A percentile compares a stretch with the other conserved stretches of the same genome.
These are phyloP conservation scores for Solenodon paradoxus DNA, from an alignment of 2,113 vertebrate species.

Conservation along the genomic window DNA sequence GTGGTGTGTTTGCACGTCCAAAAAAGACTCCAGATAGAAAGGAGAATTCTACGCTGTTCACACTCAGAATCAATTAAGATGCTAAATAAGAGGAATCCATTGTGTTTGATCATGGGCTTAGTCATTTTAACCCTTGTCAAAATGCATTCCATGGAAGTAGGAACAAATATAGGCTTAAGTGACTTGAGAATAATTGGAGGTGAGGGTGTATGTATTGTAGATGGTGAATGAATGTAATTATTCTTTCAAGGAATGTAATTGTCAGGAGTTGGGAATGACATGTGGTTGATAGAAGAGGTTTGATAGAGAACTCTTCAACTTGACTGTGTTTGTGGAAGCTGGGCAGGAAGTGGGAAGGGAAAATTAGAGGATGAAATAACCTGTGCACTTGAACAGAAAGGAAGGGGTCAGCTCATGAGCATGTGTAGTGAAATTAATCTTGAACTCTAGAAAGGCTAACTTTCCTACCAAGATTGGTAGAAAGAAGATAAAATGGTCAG, in stretches of 20 bases:
- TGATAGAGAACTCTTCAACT: not conserved
- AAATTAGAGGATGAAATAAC: not conserved
- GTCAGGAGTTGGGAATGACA: not conserved
- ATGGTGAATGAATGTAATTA: not conserved
- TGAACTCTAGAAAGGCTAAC: not conserved
- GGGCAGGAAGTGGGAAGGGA: not conserved
- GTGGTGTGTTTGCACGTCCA: not conserved
- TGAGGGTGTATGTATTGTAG: not conserved
- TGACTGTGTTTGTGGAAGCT: not conserved
- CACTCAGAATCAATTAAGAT: not conserved
- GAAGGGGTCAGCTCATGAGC: not conserved
- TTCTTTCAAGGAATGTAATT: not conserved
- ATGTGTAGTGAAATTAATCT: not conserved
- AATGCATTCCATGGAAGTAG: not conserved
- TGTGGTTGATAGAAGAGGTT: not conserved
- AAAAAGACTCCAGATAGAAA: not conserved
- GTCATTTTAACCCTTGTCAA: not conserved
- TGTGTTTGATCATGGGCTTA: not conserved
- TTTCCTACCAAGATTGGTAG: not conserved
- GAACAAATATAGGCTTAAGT: not conserved
- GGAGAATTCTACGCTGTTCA: not conserved
- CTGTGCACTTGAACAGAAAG: not conserved
- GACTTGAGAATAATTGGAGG: not conserved
- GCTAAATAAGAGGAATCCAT: not conserved
- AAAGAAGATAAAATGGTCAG: not conserved